These are phyloP conservation scores for Siniperca chuatsi DNA, from an alignment of 2,113 vertebrate species.

Conservation along the genomic window DNA sequence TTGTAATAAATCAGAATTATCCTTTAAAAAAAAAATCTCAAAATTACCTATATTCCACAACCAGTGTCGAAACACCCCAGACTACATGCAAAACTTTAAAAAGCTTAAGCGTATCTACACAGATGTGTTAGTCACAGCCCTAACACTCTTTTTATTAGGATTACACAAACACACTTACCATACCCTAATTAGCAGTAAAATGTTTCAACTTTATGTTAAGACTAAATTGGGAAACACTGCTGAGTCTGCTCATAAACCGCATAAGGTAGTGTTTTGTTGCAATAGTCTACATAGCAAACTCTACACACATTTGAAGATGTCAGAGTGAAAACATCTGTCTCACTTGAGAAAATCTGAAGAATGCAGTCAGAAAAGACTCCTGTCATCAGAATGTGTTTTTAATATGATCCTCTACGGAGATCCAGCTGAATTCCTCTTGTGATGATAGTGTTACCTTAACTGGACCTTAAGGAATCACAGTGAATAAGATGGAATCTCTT, in stretches of 20 bases:
- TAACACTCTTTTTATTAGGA: background rate
- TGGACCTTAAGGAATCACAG: conserved; percentile 13
- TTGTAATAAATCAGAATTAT: background rate
- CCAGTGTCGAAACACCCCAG: background rate
- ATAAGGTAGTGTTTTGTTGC: background rate
- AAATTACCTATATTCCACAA: too few relatives aligned
- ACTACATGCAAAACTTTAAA: background rate
- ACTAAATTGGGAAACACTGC: background rate
- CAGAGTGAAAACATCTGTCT: conserved; percentile 43
- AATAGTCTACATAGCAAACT: background rate
- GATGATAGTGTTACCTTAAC: conserved; percentile 1
- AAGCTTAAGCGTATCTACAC: background rate
- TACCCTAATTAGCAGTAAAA: conserved; percentile 8
- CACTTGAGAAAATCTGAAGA: conserved; percentile 30
- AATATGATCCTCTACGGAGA: conserved; percentile 13
- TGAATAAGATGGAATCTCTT: background rate
- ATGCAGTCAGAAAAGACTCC: conserved; percentile 28
- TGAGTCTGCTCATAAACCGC: conserved; percentile 13
- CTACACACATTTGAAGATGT: background rate
- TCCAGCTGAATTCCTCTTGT: conserved; percentile 3
- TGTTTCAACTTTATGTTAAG: background rate
- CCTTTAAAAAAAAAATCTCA: background rate
- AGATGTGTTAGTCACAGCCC: background rate
- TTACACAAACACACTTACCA: background rate
- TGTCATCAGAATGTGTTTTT: conserved; percentile 46